Evolutionary conservation across 2,113 vertebrate species (phyloP), one percentile per base, ranked within the genome.

Genomic region (Dicrurus megarhynchus): DNA sequence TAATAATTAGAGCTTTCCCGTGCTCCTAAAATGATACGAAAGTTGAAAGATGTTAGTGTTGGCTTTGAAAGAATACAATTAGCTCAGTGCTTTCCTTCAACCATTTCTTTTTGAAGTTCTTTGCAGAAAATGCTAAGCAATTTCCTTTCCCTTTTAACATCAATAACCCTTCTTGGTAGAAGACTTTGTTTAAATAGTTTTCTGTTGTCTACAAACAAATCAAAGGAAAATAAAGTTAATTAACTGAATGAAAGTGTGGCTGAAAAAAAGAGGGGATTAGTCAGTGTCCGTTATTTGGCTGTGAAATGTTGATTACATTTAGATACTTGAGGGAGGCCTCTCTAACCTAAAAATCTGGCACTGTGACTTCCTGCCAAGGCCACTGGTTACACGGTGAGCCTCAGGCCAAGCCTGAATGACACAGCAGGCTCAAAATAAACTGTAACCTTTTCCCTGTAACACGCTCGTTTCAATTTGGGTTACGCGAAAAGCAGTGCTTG

Each of bases 141-240:
- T 94, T 94, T 95, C 64, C 68, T 84, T 90, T 96, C 73, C 21
- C 42, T 93, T 86, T 94, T 75, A 81, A 92, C 79, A 84, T 89
- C 73, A 92, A 86, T 87, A 96, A 71, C 44, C 39, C 44, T 91
- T 35, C 59, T 61, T 3, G 2, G 82, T 70, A n/a, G 49, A 95
- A 42, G 77, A 65, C 46, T 95, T 89, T 56, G 65, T 89, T 92
- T 88, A 88, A 93, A 70, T 71, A 67, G 37, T 89, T 92, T 87
- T 88, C 28, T 56, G 80, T 94, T 95, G 73, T 87, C 88, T 96
- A 57, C 60, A 95, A 86, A 84, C 69, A 90, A 96, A 93, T 75
- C 79, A 95, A 96, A 96, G 76, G 47, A 92, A 92, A 94, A 94
- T 41, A 86, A 92, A 94, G 68, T 94, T 87, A 95, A 92, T 97